These are phyloP conservation scores for Galeopsomyia nigrocyanea DNA, from an alignment of 2,888 invertebrate species.

Conservation along the genomic window DNA sequence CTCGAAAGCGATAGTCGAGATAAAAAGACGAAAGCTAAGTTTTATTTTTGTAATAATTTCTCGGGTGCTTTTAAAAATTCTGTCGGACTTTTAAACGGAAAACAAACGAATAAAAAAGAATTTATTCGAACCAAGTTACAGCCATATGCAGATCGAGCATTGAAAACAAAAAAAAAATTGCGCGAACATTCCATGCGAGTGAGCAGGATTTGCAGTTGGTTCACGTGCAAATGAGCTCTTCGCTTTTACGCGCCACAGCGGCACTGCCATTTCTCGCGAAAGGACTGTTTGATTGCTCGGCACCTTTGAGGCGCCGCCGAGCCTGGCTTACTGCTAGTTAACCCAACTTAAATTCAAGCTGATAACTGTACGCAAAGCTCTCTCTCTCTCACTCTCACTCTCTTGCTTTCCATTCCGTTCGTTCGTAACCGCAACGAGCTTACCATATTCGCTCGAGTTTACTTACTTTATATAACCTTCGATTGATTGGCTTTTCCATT, in stretches of 20 bases:
- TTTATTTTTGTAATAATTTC: no score
- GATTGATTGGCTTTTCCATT: neutral
- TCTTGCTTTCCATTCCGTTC: neutral
- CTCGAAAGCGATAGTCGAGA: no score
- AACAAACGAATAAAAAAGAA: no score
- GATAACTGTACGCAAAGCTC: neutral
- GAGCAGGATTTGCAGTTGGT: conserved; percentile 5
- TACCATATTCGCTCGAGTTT: neutral
- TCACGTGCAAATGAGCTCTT: neutral
- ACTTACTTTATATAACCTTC: no score
- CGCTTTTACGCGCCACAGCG: neutral
- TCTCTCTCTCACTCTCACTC: neutral
- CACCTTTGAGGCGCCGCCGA: neutral
- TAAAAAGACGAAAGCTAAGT: no score
- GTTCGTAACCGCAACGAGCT: conserved; percentile 12
- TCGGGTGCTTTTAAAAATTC: no score
- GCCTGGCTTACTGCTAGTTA: neutral
- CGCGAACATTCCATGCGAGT: no score
- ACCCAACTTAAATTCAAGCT: conserved; percentile 21
- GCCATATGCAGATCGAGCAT: no score
- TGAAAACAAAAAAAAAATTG: no score
- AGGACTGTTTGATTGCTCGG: no score
- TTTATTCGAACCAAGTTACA: no score
- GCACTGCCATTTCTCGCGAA: neutral
- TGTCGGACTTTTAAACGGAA: no score